A percentile compares a stretch with the other conserved stretches of the same genome.
Conservation (phyloP, 2,888 invertebrate species). For the Drosophila meridiana region DNA sequence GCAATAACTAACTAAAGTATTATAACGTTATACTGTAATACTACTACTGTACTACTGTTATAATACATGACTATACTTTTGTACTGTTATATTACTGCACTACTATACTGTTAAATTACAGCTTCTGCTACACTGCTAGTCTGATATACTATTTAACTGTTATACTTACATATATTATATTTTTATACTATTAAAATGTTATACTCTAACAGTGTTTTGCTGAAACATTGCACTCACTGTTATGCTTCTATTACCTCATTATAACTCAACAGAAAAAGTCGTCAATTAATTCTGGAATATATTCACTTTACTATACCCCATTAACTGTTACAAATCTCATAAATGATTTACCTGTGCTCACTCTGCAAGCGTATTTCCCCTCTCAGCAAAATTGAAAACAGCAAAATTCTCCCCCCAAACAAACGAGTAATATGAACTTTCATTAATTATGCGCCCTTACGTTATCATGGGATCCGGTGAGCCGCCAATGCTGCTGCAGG, state of each 20-base stretch:
- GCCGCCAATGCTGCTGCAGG: conserved; percentile 94
- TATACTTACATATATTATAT: not conserved
- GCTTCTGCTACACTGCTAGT: not conserved
- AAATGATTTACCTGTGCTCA: not conserved
- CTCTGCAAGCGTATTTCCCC: not conserved
- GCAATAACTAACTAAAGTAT: not conserved
- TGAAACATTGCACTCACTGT: not conserved
- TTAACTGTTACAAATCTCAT: not conserved
- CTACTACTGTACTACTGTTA: not conserved
- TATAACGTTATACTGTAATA: not conserved
- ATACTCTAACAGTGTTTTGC: not conserved
- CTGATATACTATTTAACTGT: not conserved
- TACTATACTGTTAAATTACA: not conserved
- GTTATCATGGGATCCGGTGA: conserved; percentile 95
- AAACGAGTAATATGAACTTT: conserved; percentile 32
- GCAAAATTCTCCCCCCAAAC: not conserved
- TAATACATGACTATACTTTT: no score
- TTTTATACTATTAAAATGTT: not conserved
- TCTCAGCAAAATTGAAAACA: not conserved
- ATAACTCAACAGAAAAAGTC: not conserved
- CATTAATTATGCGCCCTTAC: conserved; percentile 84
- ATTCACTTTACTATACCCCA: not conserved
- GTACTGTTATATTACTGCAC: not conserved
- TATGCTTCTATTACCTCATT: not conserved
- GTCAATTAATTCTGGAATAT: not conserved